These are phyloP conservation scores for Brachionichthys hirsutus DNA, from an alignment of 2,113 vertebrate genomes.

Conservation along the genomic window DNA sequence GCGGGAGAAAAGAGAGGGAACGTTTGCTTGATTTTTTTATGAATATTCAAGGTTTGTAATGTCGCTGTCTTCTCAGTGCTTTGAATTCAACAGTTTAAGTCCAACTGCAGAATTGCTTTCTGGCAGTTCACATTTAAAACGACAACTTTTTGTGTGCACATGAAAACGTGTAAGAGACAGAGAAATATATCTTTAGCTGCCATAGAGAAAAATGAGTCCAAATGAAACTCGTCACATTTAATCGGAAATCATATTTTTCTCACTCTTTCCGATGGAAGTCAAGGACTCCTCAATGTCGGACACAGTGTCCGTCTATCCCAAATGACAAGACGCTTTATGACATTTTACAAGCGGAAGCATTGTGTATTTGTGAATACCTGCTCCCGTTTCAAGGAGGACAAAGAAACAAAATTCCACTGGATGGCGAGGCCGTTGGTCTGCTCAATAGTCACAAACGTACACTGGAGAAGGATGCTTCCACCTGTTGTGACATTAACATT, in stretches of 20 bases:
- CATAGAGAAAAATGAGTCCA: too few species aligned
- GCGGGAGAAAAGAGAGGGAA: background rate
- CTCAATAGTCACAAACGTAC: conserved; percentile 39
- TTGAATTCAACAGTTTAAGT: too few species aligned
- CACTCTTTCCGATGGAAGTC: background rate
- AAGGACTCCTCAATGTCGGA: background rate
- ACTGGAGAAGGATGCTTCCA: conserved; percentile 38
- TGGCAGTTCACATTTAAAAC: too few species aligned
- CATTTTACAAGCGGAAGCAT: background rate
- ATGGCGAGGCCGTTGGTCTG: conserved; percentile 42
- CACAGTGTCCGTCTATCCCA: background rate
- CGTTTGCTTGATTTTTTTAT: background rate
- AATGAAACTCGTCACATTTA: too few species aligned
- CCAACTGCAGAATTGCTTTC: too few species aligned
- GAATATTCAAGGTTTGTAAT: background rate
- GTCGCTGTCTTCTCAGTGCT: too few species aligned
- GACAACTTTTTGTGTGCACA: too few species aligned
- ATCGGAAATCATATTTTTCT: background rate
- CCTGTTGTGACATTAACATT: conserved; percentile 58
- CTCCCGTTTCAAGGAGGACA: background rate
- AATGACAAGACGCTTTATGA: background rate
- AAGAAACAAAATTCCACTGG: conserved; percentile 58
- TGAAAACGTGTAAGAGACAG: too few species aligned
- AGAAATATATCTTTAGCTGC: too few species aligned
- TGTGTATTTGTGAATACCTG: conserved; percentile 41